Conservation (phyloP, 2,113 vertebrate species). For the Capra hircus region DNA sequence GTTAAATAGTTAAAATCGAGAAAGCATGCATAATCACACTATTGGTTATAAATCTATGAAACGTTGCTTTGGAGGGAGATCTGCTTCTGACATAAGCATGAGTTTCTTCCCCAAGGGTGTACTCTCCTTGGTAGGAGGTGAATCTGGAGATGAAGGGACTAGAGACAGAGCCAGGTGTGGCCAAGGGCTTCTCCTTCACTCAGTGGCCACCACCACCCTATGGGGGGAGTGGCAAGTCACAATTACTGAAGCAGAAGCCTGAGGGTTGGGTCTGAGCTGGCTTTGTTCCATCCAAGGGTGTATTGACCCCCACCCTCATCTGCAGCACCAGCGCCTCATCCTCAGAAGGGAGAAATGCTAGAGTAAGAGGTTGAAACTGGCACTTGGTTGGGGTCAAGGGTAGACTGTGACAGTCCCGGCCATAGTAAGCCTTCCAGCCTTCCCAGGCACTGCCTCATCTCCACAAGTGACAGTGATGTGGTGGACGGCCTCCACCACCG, state of each 20-base stretch:
- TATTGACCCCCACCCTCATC: not conserved
- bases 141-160: not conserved
- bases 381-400: not conserved
- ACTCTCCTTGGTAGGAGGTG: not conserved
- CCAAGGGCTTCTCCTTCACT: not conserved
- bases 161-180: not conserved
- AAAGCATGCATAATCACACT: not conserved
- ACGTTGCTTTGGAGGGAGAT: not conserved
- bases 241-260: not conserved
- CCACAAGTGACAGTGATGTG: not conserved
- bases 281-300: not conserved
- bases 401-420: fast-evolving
- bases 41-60: not conserved
- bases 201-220: not conserved
- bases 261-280: not conserved
- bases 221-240: not conserved
- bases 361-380: not conserved
- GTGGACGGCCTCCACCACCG: fast-evolving
- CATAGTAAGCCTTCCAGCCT: fast-evolving
- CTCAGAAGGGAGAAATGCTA: not conserved
- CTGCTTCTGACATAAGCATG: not conserved
- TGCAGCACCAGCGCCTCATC: fast-evolving
- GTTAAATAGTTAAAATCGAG: not conserved
- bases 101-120: not conserved
- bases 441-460: fast-evolving